Conservation (phyloP, 2,797 vertebrate species). For the Spondyliosoma cantharus region DNA sequence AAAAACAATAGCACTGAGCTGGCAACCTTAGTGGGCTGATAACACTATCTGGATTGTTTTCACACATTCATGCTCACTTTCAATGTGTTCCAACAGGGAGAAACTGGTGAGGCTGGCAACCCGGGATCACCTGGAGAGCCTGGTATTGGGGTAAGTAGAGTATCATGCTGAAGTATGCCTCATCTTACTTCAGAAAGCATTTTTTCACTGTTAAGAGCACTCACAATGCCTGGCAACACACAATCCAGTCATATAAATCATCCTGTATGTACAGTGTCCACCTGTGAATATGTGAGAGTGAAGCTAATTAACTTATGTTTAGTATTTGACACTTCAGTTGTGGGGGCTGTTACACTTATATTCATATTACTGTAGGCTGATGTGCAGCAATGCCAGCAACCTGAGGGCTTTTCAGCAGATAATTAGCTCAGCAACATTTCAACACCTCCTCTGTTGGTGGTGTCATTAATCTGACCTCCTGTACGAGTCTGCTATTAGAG, state of each 20-base stretch:
- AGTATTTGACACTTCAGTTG: constrained; percentile 32
- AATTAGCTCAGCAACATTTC: constrained; percentile 54
- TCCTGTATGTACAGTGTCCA: neutral
- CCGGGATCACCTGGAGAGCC: constrained; percentile 94
- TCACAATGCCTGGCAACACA: constrained; percentile 17
- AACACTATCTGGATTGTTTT: constrained; percentile 1
- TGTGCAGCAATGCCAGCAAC: constrained; percentile 26
- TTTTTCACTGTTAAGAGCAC: neutral
- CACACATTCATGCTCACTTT: constrained; percentile 11
- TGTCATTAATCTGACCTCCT: constrained; percentile 42
- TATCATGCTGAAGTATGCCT: neutral
- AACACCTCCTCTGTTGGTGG: constrained; percentile 18
- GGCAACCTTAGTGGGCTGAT: neutral
- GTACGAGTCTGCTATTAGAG: constrained; percentile 6
- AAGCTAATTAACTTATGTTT: constrained; percentile 40
- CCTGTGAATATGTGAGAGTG: constrained; percentile 6
- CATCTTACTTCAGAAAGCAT: neutral
- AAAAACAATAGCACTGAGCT: constrained; percentile 1
- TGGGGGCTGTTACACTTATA: constrained; percentile 20
- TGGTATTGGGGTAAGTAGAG: constrained; percentile 88
- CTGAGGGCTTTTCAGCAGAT: constrained; percentile 45
- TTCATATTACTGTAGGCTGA: constrained; percentile 19
- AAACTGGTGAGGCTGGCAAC: constrained; percentile 96
- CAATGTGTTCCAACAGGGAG: constrained; percentile 86
- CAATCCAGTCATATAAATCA: neutral